Base-by-base conservation (phyloP, 2,797 vertebrate species). In the Cossypha heuglini region DNA sequence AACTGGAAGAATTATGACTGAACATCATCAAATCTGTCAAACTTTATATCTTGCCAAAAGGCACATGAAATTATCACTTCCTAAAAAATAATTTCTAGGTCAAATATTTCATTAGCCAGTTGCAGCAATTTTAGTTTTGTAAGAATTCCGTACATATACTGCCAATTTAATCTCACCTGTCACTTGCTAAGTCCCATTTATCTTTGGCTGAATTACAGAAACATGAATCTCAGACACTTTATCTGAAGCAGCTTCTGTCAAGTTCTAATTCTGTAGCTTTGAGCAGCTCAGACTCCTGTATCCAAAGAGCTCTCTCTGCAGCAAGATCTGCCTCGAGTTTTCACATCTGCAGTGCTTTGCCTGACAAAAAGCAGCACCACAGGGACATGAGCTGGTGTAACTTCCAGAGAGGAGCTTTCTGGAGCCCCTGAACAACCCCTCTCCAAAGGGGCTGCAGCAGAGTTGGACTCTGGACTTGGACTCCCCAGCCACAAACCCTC, bases 151-250 rank as follows among this genome's bases (percentile, higher is more conserved):
- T 77, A 75, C 21, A 43, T 8, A 51, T 25, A 28, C 17, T 10
- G 14, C 28, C 62, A 74, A 54, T 77, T 95, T 69, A 90, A 87
- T 78, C 73, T 81, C 76, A 78, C 37, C 75, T 88, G 81, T 52
- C 82, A 54, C 55, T 94, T 69, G 40, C 43, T 24, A 6, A 82
- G 57, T 61, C 84, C 37, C 64, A 75, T 62, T 93, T 89, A 48
- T 63, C 78, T 93, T 62, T 51, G 43, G 17, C 5, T 86, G 77
- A 77, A 82, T 89, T 18, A 71, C 1, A 4, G 58, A 52, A 90
- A 74, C 14, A 28, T 5, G 35, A 38, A 46, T 49, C 51, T 77
- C 68, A 45, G 55, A 40, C 51, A 14, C 51, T 58, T 91, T 26
- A 69, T 49, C 63, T 92, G 86, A 62, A 79, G 55, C 45, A 59